Percentiles rank a stretch among this genome's conserved stretches.
These are phyloP conservation scores for Zophobas atratus DNA, from an alignment of 1,140 invertebrate genomes.

Conservation along the genomic window DNA sequence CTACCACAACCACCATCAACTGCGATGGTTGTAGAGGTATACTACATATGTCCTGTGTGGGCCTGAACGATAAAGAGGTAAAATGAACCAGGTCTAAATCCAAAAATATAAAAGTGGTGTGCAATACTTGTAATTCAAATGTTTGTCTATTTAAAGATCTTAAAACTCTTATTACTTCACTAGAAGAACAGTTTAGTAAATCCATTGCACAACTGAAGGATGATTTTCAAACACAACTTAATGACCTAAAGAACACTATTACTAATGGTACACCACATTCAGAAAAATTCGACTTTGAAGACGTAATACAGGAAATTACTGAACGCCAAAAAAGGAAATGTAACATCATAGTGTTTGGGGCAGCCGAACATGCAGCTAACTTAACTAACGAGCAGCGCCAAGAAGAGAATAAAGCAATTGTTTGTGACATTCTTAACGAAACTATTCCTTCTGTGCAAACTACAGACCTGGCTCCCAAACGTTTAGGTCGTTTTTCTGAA, in stretches of 20 bases:
- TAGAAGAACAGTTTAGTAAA: background rate
- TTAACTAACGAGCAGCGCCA: background rate
- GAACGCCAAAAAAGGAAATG: background rate
- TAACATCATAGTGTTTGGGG: background rate
- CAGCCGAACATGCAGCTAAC: background rate
- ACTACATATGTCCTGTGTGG: background rate
- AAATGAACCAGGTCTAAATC: background rate
- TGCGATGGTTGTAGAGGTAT: background rate
- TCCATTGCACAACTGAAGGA: background rate
- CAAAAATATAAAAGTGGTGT: background rate
- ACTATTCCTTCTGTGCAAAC: background rate
- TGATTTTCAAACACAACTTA: background rate
- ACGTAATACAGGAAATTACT: background rate
- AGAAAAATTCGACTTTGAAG: background rate
- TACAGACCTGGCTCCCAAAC: background rate
- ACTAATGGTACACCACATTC: background rate
- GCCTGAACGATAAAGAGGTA: background rate
- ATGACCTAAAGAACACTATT: background rate
- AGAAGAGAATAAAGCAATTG: background rate
- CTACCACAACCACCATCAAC: background rate
- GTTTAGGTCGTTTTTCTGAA: background rate
- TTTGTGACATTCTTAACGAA: background rate
- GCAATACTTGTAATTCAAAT: background rate
- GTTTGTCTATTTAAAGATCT: background rate
- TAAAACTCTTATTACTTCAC: background rate